Evolutionary conservation across 2,113 vertebrate genomes (phyloP).

Genomic region (Phalacrocorax brasilianus): DNA sequence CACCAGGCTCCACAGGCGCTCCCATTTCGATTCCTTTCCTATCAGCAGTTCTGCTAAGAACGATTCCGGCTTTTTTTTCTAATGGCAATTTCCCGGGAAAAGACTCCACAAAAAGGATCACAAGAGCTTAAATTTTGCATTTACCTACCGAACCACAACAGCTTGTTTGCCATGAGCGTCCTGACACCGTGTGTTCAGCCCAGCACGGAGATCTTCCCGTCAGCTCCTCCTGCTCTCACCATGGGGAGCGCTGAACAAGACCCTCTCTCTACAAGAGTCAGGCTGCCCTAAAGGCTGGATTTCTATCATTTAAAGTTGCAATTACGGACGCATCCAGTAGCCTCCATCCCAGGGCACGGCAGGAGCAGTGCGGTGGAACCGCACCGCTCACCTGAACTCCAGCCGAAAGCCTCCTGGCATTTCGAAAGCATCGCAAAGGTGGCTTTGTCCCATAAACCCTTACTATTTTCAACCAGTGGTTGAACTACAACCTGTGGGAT

Average conservation of each 20-base stretch:
- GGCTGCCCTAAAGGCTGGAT: not conserved
- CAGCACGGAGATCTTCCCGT: not conserved
- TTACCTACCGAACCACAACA: not conserved
- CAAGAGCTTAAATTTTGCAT: not conserved
- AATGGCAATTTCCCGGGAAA: not conserved
- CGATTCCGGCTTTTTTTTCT: not conserved
- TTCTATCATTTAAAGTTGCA: not conserved
- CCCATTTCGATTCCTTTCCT: not conserved
- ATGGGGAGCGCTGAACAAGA: not conserved
- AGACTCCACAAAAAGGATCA: not conserved
- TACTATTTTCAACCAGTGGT: not conserved
- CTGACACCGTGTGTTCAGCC: not conserved
- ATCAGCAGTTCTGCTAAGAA: not conserved
- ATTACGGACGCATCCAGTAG: not conserved
- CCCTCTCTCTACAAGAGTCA: not conserved
- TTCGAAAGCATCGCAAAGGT: not conserved
- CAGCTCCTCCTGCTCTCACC: not conserved
- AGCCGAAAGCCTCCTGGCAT: not conserved
- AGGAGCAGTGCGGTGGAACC: not conserved
- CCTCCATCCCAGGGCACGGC: not conserved
- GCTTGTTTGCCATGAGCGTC: not conserved
- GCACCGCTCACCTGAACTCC: not conserved
- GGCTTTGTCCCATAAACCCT: not conserved
- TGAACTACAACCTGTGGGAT: not conserved
- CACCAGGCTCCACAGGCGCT: not conserved